phyloP scores from a whole-genome alignment of 2,797 vertebrate species.

The Arnoldichthys spilopterus region DNA sequence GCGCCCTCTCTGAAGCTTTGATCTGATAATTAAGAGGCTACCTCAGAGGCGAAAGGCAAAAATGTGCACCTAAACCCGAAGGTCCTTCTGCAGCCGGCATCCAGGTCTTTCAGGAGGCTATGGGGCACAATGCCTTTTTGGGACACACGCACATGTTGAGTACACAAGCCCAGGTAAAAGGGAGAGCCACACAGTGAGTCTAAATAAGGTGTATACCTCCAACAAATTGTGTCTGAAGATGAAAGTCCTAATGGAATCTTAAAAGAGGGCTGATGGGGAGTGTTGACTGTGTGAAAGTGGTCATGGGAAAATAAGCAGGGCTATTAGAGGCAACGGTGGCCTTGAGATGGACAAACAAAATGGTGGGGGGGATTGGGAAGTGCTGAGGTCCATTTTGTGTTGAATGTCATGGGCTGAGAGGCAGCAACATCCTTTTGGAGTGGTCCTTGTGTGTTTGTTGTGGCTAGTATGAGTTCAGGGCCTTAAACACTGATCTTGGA shows the following conservation, averaged over 20 bases:
- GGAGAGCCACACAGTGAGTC: constrained; percentile 64
- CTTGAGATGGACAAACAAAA: constrained; percentile 53
- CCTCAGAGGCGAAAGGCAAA: constrained; percentile 79
- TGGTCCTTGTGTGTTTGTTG: constrained; percentile 26
- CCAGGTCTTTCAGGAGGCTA: constrained; percentile 32
- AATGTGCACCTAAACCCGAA: constrained; percentile 74
- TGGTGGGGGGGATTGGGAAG: constrained; percentile 36
- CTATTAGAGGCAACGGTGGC: constrained; percentile 56
- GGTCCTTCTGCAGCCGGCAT: constrained; percentile 55
- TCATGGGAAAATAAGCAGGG: constrained; percentile 66
- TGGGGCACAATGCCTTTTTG: constrained; percentile 32
- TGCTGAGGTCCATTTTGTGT: constrained; percentile 40
- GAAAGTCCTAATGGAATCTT: constrained; percentile 80
- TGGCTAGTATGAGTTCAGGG: constrained; percentile 13
- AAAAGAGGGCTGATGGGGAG: constrained; percentile 68
- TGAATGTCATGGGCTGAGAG: constrained; percentile 33
- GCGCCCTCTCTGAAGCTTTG: constrained; percentile 79
- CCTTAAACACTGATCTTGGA: constrained; percentile 12
- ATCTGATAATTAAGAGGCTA: constrained; percentile 82
- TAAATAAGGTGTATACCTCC: constrained; percentile 71
- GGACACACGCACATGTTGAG: constrained; percentile 20
- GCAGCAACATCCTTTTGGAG: constrained; percentile 18
- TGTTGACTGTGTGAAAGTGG: constrained; percentile 73
- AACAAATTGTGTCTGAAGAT: constrained; percentile 78
- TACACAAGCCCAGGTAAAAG: constrained; percentile 6